Conservation (phyloP, 2,113 vertebrate species). For the Illadopsis cleaveri region DNA sequence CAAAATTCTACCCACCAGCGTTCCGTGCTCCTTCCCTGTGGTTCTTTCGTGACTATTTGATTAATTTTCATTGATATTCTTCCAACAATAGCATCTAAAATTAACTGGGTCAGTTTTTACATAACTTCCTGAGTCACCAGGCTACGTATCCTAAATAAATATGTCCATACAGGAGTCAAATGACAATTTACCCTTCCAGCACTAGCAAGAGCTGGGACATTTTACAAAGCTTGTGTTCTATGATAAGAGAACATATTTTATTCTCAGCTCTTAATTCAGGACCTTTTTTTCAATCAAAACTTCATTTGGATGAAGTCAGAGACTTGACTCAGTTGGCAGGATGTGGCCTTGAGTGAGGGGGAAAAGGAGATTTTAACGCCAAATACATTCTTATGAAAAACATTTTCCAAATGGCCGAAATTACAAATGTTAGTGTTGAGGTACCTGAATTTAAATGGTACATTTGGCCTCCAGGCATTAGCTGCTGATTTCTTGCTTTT, state of each 20-base stretch:
- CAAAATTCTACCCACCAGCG: conserved; percentile 37
- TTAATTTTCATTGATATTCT: conserved; percentile 72
- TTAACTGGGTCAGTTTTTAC: conserved; percentile 69
- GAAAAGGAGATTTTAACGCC: conserved; percentile 31
- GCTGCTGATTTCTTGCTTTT: conserved; percentile 58
- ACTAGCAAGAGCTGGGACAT: background rate
- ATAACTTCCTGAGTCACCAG: conserved; percentile 63
- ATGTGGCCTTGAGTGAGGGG: conserved; percentile 1
- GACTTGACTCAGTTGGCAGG: conserved; percentile 9
- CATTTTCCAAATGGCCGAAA: conserved; percentile 57
- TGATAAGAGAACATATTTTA: conserved; percentile 43
- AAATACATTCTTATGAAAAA: conserved; percentile 57
- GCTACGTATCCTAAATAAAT: conserved; percentile 55
- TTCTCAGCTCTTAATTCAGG: background rate
- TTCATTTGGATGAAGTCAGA: conserved; percentile 32
- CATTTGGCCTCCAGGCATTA: conserved; percentile 61
- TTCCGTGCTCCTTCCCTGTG: conserved; percentile 26
- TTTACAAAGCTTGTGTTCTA: conserved; percentile 26
- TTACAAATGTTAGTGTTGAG: conserved; percentile 58
- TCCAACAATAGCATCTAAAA: conserved; percentile 71
- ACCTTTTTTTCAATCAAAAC: conserved; percentile 18
- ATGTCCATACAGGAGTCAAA: conserved; percentile 42
- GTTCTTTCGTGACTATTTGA: conserved; percentile 65
- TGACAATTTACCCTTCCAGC: conserved; percentile 52
- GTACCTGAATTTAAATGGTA: conserved; percentile 70